These are phyloP conservation scores for Acrocera orbiculus DNA, from an alignment of 2,888 invertebrate genomes.

Conservation along the genomic window DNA sequence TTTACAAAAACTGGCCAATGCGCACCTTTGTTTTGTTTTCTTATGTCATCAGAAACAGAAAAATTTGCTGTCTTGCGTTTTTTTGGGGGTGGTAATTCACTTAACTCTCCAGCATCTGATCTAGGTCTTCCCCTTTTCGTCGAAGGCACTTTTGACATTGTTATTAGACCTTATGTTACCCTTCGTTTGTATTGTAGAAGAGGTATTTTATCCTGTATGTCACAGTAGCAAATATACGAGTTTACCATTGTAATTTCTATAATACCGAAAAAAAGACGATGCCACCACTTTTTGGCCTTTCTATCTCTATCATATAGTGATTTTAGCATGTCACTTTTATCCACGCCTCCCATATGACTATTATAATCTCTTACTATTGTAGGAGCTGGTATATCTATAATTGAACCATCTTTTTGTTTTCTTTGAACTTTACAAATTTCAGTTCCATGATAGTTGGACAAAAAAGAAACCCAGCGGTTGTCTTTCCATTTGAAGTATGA, in stretches of 20 bases:
- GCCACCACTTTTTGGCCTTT: constrained; percentile 9
- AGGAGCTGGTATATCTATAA: constrained; percentile 3
- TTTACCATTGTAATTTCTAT: constrained; percentile 7
- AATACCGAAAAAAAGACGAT: constrained; percentile 12
- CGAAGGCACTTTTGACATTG: no score
- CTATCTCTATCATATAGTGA: constrained; percentile 8
- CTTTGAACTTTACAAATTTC: background rate
- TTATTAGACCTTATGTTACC: no score
- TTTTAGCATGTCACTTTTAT: constrained; percentile 7
- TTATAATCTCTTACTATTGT: constrained; percentile 7
- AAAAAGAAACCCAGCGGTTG: background rate
- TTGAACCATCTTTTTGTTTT: constrained; percentile 4
- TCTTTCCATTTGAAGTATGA: background rate
- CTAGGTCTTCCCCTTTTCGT: no score
- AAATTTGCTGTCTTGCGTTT: no score
- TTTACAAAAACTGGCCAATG: no score
- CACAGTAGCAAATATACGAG: background rate
- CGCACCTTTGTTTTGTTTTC: no score
- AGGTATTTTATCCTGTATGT: background rate
- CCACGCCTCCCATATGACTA: constrained; percentile 10
- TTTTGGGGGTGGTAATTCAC: no score
- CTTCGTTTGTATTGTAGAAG: background rate
- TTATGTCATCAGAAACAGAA: no score
- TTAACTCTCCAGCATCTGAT: no score
- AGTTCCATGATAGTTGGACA: background rate